Conservation (phyloP, 2,888 invertebrate genomes). For the Drosophila acutilabella region DNA sequence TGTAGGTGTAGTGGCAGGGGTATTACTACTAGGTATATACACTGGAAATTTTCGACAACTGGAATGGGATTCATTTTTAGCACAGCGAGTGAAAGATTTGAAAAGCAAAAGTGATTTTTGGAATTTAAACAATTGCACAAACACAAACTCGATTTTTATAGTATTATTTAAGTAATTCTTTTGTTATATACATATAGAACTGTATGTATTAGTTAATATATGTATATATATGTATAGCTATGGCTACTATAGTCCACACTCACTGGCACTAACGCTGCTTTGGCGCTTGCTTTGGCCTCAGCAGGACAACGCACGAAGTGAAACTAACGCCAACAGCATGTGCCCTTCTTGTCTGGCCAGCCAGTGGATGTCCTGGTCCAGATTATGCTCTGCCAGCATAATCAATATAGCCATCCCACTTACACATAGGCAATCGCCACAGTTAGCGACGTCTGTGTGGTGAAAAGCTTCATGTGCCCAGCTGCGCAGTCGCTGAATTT, state of each 20-base stretch:
- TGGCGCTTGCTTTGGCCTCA: conserved; percentile 75
- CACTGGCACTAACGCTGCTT: conserved; percentile 68
- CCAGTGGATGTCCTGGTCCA: conserved; percentile 76
- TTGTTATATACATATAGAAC: neutral
- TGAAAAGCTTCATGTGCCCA: conserved; percentile 76
- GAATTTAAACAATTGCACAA: conserved; percentile 19
- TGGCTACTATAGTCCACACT: conserved; percentile 42
- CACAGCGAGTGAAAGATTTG: neutral
- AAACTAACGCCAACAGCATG: conserved; percentile 81
- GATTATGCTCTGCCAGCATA: conserved; percentile 68
- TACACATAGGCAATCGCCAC: conserved; percentile 22
- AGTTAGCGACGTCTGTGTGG: conserved; percentile 63
- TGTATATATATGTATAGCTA: conserved; percentile 16
- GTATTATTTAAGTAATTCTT: conserved; percentile 27
- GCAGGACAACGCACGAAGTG: conserved; percentile 84
- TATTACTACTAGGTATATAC: conserved; percentile 56
- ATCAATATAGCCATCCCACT: conserved; percentile 49
- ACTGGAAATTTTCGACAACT: conserved; percentile 71
- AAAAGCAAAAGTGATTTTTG: neutral
- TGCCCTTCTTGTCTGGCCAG: conserved; percentile 76
- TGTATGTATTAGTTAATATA: conserved; percentile 6
- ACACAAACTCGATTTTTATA: conserved; percentile 8
- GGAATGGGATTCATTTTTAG: conserved; percentile 28
- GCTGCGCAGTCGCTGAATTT: conserved; percentile 64
- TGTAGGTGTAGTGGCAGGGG: neutral